Evolutionary conservation across 2,797 vertebrate genomes (phyloP), one percentile per base, ranked within the genome.

Genomic region (Anolis apletophallus): DNA sequence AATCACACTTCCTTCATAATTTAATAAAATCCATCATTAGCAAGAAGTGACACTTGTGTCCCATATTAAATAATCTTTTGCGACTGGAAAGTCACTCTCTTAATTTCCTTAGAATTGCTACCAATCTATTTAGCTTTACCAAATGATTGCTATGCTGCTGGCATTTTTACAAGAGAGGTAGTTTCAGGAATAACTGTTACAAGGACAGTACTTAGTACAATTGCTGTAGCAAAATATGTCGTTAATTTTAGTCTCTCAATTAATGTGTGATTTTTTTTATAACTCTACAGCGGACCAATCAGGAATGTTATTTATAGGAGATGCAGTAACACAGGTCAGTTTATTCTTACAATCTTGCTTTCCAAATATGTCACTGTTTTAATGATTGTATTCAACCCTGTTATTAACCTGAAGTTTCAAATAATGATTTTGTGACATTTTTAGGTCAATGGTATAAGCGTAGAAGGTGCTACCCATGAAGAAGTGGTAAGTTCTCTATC

Each of bases 381-480:
- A 88, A 46, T 80, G 26, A 68, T 89, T 90, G 29, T 89, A 88
- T 90, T 16, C 52, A 72, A 5, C 11, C 40, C 21, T 77, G 86
- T 75, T 61, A 21, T 83, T 79, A 84, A 26, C 23, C 36, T 85
- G 87, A 21, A 0, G 2, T 17, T 93, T 26, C 34, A 83, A 93
- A 90, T 92, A 0, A 88, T 83, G 89, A 71, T 94, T 94, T 67
- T 94, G 26, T 94, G 0, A 0, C 90, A 26, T 93, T 91, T 89
- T 89, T 94, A 99, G 98, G 98, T 99, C 93, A 99, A 99, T 90
- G 98, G 98, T 91, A 98, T 99, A 91, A 98, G 98, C 78, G 98
- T 99, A 87, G 98, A 98, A 96, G 97, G 91, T 68, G 97, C 97
- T 86, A 98, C 98, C 69, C 98, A 99, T 32, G 97, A 98, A 96